Base-by-base conservation (phyloP, 92 coral and sea anemone species). In the Parazoanthus atlanticus region DNA sequence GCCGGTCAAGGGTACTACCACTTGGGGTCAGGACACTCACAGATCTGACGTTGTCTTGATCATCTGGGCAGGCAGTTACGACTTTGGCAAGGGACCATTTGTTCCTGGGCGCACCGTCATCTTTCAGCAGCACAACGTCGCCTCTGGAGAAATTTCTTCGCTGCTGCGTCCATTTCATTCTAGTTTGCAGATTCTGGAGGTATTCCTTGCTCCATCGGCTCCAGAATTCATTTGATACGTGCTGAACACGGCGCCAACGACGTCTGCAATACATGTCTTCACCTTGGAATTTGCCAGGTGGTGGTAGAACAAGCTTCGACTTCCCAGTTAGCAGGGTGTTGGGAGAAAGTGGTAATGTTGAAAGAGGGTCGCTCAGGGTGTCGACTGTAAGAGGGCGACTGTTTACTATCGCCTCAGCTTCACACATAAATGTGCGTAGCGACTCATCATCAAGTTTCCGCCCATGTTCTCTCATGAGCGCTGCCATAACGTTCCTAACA, bases 231-330 rank as follows among this genome's bases (percentile, higher is more conserved):
- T 66, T 83, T 0, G 87, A 54, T 34, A 83, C 32, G 72, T 83
- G 78, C 76, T 83, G 78, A n/a, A 66, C 78, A 16, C 87, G 90
- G 76, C 73, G 65, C 86, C 90, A 88, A 74, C 79, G 64, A 34
- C 78, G 86, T 52, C 49, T 79, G 79, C 90, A 88, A 66, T 88
- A 88, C 38, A 69, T 25, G 1, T 80, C 85, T 5, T 13, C 33
- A 29, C n/a, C 32, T 47, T 80, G 69, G 56, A 49, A 4, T 49
- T 49, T 84, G 19, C 88, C 88, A 47, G 88, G 88, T n/a, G 86
- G 86, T 30, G 80, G 80, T 40, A 76, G 54, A 34, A 76, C 80
- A 11, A 76, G 80, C 80, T 76, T 76, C 29, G 80, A 34, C 16
- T 76, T 76, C 25, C 80, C 80, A 76, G 80, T 76, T 7, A 76